A percentile compares a stretch with the other conserved stretches of the same genome.
Evolutionary conservation across 2,888 invertebrate genomes (phyloP).

Genomic region (Pediacus dermestoides): DNA sequence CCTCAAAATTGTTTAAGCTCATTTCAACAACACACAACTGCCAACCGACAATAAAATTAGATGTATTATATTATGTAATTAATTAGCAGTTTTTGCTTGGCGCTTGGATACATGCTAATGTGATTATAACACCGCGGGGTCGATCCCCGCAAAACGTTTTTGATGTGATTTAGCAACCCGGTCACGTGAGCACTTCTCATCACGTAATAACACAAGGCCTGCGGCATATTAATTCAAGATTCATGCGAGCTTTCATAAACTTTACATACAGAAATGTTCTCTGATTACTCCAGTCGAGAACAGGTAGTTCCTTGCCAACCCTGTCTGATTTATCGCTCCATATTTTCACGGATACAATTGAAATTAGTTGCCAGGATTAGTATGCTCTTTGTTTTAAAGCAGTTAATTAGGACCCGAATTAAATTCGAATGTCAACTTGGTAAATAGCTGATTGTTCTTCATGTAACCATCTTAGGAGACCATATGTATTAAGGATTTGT

Average conservation of each 20-base stretch:
- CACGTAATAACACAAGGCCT: conserved; percentile 37
- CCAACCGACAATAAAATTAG: no score
- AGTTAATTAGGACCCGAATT: conserved; percentile 16
- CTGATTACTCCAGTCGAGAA: conserved; percentile 27
- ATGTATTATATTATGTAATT: no score
- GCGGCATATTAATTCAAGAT: conserved; percentile 39
- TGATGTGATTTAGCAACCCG: conserved; percentile 29
- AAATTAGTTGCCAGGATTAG: conserved; percentile 18
- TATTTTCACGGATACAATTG: conserved; percentile 23
- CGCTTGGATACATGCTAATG: no score
- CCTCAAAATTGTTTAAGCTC: background rate
- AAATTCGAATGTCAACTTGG: conserved; percentile 6
- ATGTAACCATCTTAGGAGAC: no score
- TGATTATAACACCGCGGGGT: conserved; percentile 1
- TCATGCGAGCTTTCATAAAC: conserved; percentile 33
- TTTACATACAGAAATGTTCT: conserved; percentile 28
- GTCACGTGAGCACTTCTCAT: conserved; percentile 38
- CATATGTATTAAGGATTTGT: no score
- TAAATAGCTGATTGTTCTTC: no score
- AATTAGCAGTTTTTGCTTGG: no score
- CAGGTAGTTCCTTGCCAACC: conserved; percentile 25
- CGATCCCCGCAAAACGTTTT: conserved; percentile 13
- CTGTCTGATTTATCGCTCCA: conserved; percentile 26
- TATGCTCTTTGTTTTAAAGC: conserved; percentile 14
- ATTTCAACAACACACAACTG: no score